Conservation (phyloP, 2,113 vertebrate species). For the Verasper variegatus region DNA sequence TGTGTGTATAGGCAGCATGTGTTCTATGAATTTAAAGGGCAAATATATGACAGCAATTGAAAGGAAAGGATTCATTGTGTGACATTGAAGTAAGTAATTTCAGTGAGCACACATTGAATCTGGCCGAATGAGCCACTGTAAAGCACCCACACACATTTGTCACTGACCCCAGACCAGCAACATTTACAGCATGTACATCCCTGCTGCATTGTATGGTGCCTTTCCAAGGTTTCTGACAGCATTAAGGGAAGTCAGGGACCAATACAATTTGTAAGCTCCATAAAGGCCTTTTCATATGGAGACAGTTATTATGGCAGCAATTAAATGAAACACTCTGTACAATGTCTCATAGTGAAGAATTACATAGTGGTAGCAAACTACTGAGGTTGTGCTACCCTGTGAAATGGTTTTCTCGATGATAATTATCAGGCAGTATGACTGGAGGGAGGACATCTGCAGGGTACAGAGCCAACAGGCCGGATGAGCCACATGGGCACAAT, state of each 20-base stretch:
- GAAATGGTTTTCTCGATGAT: conserved; percentile 48
- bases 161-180: conserved; percentile 35
- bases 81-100: conserved; percentile 3
- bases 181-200: conserved; percentile 20
- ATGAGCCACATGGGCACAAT: conserved; percentile 29
- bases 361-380: conserved; percentile 39
- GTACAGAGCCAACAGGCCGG: conserved; percentile 27
- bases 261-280: conserved; percentile 13
- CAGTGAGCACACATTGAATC: neutral
- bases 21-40: neutral
- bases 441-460: conserved; percentile 32
- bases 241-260: conserved; percentile 14
- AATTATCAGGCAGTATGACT: conserved; percentile 43
- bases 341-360: conserved; percentile 35
- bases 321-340: conserved; percentile 29
- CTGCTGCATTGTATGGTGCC: neutral
- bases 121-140: conserved; percentile 1
- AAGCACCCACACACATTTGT: conserved; percentile 34
- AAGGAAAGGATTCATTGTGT: neutral
- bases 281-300: conserved; percentile 40
- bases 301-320: conserved; percentile 43
- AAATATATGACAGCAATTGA: neutral
- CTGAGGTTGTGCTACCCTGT: conserved; percentile 27
- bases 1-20: neutral
- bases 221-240: conserved; percentile 14